Conservation (phyloP, 1,140 invertebrate species). For the Pogonomyrmex californicus region DNA sequence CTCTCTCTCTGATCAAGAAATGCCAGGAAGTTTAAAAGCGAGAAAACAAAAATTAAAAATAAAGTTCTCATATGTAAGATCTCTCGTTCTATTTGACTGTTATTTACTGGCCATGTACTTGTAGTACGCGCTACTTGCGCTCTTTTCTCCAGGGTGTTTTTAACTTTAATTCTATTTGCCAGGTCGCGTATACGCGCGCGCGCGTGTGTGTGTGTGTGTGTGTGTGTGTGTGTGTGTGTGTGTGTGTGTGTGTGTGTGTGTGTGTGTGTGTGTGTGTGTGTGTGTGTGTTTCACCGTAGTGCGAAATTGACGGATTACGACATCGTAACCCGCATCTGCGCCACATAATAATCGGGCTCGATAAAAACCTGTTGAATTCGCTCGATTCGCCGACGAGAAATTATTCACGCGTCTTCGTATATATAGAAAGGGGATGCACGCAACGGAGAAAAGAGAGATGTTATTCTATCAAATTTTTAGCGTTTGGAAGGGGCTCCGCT, state of each 20-base stretch:
- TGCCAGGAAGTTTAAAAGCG: too few relatives aligned
- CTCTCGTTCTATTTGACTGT: neutral
- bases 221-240: too few relatives aligned
- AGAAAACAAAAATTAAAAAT: too few relatives aligned
- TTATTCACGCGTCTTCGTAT: neutral
- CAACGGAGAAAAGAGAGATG: neutral
- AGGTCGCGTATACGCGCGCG: too few relatives aligned
- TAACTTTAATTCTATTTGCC: constrained; percentile 25
- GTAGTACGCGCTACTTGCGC: neutral
- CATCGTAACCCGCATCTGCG: constrained; percentile 47
- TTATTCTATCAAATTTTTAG: neutral
- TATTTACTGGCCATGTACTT: neutral
- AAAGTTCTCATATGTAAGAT: neutral
- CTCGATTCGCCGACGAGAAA: constrained; percentile 1
- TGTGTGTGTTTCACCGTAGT: neutral
- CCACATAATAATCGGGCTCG: constrained; percentile 48
- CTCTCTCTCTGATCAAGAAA: too few relatives aligned
- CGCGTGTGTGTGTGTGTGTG: neutral
- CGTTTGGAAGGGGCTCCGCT: too few relatives aligned
- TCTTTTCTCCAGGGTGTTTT: constrained; percentile 25
- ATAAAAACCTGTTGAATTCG: constrained; percentile 72
- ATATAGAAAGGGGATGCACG: neutral
- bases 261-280: neutral
- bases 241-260: neutral
- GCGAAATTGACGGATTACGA: constrained; percentile 36